phyloP scores from a whole-genome alignment of 2,113 vertebrate genomes.

The Ahaetulla prasina region DNA sequence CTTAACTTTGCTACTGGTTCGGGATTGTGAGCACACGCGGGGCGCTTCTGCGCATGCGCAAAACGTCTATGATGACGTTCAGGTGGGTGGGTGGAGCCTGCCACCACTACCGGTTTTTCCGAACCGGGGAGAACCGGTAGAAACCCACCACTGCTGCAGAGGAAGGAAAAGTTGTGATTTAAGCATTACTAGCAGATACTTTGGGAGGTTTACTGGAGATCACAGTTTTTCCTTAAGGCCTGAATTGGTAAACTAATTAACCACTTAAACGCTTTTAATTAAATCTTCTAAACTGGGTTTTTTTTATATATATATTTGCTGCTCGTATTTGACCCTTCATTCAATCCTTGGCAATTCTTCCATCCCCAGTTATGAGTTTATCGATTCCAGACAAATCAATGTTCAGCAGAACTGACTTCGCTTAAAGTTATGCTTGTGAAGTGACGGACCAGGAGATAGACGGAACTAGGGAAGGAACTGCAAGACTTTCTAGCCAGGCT shows the following conservation, averaged over 20 bases:
- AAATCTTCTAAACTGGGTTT: conserved; percentile 28
- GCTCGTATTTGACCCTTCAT: conserved; percentile 39
- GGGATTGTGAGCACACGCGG: no score
- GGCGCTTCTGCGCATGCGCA: no score
- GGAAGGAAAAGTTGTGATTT: conserved; percentile 58
- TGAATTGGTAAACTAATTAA: conserved; percentile 48
- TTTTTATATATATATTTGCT: background rate
- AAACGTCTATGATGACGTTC: no score
- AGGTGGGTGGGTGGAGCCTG: no score
- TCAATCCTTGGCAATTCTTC: conserved; percentile 35
- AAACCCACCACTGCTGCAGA: no score
- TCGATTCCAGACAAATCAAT: background rate
- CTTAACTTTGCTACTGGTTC: no score
- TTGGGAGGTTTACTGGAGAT: conserved; percentile 57
- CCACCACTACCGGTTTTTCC: no score
- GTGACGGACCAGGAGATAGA: background rate
- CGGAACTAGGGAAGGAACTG: background rate
- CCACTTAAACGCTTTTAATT: conserved; percentile 47
- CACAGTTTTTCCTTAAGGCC: conserved; percentile 44
- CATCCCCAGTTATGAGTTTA: background rate
- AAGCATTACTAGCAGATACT: conserved; percentile 38
- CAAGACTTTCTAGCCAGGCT: background rate
- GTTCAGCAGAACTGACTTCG: background rate
- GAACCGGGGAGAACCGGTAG: no score
- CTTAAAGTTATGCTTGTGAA: background rate